Evolutionary conservation across 1,140 invertebrate genomes (phyloP).

Genomic region (Pseudoatta argentina): DNA sequence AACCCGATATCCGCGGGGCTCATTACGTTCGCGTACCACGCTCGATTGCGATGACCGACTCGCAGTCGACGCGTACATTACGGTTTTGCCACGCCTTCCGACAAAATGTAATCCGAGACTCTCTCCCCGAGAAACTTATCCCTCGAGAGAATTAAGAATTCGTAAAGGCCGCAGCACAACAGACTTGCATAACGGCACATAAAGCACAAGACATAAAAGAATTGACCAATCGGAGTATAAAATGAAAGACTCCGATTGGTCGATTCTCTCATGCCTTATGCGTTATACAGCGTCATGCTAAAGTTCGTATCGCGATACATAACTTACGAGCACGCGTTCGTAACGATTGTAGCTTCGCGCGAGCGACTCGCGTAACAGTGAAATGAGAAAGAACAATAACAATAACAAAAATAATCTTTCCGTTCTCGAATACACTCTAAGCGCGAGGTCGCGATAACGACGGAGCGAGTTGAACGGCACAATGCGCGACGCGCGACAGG

Average conservation of each 20-base stretch:
- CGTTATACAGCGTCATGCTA: too few relatives aligned
- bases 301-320: not conserved
- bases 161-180: not conserved
- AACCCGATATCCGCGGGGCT: constrained; percentile 51
- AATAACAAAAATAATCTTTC: not conserved
- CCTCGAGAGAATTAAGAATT: constrained; percentile 29
- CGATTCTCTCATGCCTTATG: too few relatives aligned
- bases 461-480: constrained; percentile 37
- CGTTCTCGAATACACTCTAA: not conserved
- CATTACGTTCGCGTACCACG: constrained; percentile 37
- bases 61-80: not conserved
- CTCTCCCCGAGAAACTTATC: constrained; percentile 33
- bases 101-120: constrained; percentile 64
- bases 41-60: constrained; percentile 46
- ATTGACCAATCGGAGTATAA: too few relatives aligned
- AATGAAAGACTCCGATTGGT: too few relatives aligned
- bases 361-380: not conserved
- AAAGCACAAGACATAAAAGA: too few relatives aligned
- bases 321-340: not conserved
- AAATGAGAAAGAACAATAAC: not conserved
- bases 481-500: constrained; percentile 26
- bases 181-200: too few relatives aligned
- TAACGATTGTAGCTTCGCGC: not conserved
- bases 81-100: constrained; percentile 14
- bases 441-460: not conserved